Conservation (phyloP, 2,888 invertebrate genomes). For the Dendrolimus pini region DNA sequence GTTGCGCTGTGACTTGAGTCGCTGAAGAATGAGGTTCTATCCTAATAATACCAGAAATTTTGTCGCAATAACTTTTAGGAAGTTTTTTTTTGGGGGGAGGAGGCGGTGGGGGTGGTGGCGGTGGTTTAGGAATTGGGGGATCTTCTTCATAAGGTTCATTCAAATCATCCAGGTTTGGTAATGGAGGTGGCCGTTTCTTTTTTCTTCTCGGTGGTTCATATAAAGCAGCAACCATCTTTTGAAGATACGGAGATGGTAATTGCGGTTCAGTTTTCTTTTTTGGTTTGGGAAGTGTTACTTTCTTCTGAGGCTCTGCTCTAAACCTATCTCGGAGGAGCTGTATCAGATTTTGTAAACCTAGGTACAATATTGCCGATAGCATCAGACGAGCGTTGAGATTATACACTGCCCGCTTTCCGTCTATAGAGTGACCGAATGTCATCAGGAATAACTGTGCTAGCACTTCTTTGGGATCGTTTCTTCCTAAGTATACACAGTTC, state of each 20-base stretch:
- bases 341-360: constrained; percentile 47
- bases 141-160: constrained; percentile 53
- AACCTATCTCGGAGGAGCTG: constrained; percentile 39
- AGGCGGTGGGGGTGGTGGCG: constrained; percentile 49
- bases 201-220: constrained; percentile 34
- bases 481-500: constrained; percentile 42
- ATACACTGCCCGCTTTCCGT: constrained; percentile 41
- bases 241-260: constrained; percentile 48
- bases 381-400: constrained; percentile 48
- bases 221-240: constrained; percentile 40
- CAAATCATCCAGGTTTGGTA: constrained; percentile 51
- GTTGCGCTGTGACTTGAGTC: constrained; percentile 24
- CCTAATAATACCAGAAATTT: constrained; percentile 40
- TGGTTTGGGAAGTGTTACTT: constrained; percentile 20
- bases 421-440: constrained; percentile 42
- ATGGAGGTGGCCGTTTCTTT: constrained; percentile 33
- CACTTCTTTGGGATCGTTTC: constrained; percentile 53
- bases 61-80: constrained; percentile 41
- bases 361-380: constrained; percentile 51
- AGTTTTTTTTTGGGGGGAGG: constrained; percentile 52
- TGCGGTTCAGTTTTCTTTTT: constrained; percentile 30
- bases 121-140: constrained; percentile 34
- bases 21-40: constrained; percentile 30
- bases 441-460: constrained; percentile 47
- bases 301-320: constrained; percentile 26